Conservation (phyloP, 92 coral and sea anemone genomes). For the Anthopleura xanthogrammica region DNA sequence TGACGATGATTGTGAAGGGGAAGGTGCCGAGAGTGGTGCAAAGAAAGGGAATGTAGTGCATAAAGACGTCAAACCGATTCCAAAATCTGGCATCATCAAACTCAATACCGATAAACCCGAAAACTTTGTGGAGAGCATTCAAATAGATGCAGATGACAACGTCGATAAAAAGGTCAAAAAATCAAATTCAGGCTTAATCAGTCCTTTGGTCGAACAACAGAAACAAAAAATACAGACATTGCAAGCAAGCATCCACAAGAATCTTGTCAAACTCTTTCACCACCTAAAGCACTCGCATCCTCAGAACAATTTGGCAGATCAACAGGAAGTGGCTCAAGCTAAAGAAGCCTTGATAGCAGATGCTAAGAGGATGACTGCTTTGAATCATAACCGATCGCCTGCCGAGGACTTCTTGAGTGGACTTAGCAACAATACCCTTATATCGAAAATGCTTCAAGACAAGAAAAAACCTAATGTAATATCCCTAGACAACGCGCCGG, state of each 20-base stretch:
- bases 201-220: constrained; percentile 29
- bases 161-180: constrained; percentile 8
- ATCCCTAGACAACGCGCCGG: not conserved
- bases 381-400: constrained; percentile 28
- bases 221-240: constrained; percentile 61
- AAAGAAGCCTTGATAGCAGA: constrained; percentile 29
- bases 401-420: constrained; percentile 33
- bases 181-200: not conserved
- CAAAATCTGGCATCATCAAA: constrained; percentile 21
- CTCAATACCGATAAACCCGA: not conserved
- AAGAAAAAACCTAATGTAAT: not conserved
- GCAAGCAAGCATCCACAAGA: constrained; percentile 75
- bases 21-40: not conserved
- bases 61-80: not conserved
- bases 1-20: constrained; percentile 2
- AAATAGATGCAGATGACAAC: not conserved
- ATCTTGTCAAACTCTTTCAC: constrained; percentile 71
- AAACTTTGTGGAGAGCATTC: not conserved
- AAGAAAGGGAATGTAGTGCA: constrained; percentile 16
- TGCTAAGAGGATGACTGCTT: constrained; percentile 28
- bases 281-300: constrained; percentile 41
- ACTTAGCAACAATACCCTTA: constrained; percentile 8
- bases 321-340: constrained; percentile 17
- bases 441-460: constrained; percentile 15
- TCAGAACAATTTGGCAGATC: not conserved